Evolutionary conservation across 1,140 invertebrate species (phyloP).

Genomic region (Brachionus rubens): DNA sequence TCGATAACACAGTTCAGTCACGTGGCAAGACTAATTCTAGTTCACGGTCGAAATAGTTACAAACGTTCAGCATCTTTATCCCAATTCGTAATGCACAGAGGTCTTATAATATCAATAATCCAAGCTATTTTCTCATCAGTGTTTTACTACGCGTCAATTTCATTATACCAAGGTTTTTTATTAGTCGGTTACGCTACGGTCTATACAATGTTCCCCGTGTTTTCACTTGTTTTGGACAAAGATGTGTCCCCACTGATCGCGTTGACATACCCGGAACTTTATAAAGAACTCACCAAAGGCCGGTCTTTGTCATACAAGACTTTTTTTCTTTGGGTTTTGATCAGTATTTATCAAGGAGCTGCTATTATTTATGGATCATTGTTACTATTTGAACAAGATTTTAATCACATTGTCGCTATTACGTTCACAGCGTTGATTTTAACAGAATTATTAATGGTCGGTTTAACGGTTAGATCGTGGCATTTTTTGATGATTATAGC

Average conservation of each 20-base stretch:
- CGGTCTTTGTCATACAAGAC: conserved; percentile 79
- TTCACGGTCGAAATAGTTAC: conserved; percentile 89
- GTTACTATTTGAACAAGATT: conserved; percentile 93
- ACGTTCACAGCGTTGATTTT: conserved; percentile 94
- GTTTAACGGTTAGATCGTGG: conserved; percentile 73
- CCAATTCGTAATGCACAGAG: conserved; percentile 97
- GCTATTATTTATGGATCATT: conserved; percentile 98
- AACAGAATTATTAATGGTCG: conserved; percentile 97
- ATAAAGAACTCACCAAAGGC: conserved; percentile 82
- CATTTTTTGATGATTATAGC: conserved; percentile 86
- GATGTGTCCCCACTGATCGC: conserved; percentile 89
- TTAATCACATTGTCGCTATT: conserved; percentile 95
- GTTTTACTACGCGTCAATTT: conserved; percentile 95
- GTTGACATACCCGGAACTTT: conserved; percentile 90
- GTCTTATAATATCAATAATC: conserved; percentile 96
- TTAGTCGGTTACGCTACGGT: conserved; percentile 98
- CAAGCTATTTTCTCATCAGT: conserved; percentile 97
- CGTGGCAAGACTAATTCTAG: conserved; percentile 77
- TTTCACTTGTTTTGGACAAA: conserved; percentile 86
- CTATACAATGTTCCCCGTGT: conserved; percentile 98
- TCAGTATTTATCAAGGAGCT: conserved; percentile 97
- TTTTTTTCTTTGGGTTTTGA: conserved; percentile 97
- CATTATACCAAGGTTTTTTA: conserved; percentile 93
- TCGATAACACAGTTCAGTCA: conserved; percentile 88
- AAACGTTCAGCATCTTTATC: conserved; percentile 90